A percentile compares a stretch with the other conserved stretches of the same genome.
Conservation (phyloP, 1,140 invertebrate genomes). For the Tetranychus cinnabarinus region DNA sequence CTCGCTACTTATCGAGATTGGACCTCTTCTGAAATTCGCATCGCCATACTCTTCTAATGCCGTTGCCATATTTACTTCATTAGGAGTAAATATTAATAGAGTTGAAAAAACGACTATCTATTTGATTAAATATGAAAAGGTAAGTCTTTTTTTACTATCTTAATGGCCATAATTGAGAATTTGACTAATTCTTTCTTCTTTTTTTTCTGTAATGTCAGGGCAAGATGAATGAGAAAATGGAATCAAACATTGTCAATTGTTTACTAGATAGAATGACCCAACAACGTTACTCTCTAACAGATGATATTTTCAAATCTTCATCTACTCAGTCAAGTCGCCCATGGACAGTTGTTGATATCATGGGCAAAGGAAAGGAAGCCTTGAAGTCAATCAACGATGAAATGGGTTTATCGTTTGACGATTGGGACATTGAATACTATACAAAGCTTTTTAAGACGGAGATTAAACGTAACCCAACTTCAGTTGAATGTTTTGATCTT, state of each 20-base stretch:
- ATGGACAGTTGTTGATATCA: constrained; percentile 60
- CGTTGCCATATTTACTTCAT: constrained; percentile 66
- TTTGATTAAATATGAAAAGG: constrained; percentile 28
- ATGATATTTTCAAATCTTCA: constrained; percentile 33
- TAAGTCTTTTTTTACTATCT: not conserved
- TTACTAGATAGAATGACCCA: constrained; percentile 62
- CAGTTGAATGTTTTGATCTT: constrained; percentile 89
- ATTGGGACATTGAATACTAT: constrained; percentile 66
- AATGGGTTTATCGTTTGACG: constrained; percentile 62
- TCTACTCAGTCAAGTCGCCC: constrained; percentile 21
- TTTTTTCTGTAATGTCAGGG: not conserved
- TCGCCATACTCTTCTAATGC: constrained; percentile 84
- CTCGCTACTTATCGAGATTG: constrained; percentile 22
- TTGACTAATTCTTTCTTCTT: not conserved
- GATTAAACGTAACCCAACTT: constrained; percentile 76
- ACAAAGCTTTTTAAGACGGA: constrained; percentile 51
- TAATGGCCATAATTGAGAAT: not conserved
- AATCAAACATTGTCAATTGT: constrained; percentile 16
- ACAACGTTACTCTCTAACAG: constrained; percentile 44
- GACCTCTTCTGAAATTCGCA: constrained; percentile 58
- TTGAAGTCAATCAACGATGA: constrained; percentile 57
- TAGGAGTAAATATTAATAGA: constrained; percentile 46
- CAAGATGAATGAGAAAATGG: not conserved
- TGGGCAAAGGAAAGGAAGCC: constrained; percentile 45
- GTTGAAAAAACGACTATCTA: constrained; percentile 62